phyloP scores from a whole-genome alignment of 2,888 invertebrate species.

The Chouioia cunea region DNA sequence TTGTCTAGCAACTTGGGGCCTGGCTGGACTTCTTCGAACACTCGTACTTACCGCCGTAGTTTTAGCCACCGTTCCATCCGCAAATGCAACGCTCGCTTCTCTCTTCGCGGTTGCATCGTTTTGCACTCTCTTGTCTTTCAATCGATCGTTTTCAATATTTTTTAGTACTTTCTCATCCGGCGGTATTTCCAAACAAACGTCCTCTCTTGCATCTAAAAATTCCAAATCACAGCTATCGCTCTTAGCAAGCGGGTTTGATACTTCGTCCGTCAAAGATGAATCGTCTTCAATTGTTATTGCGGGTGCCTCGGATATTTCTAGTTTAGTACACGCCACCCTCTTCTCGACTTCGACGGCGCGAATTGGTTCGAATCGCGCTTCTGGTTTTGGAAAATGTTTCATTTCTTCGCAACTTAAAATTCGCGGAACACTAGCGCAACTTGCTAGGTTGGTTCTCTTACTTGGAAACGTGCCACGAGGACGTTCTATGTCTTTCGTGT shows the following conservation, averaged over 20 bases:
- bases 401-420: conserved; percentile 10
- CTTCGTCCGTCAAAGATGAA: conserved; percentile 49
- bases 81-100: too few species aligned
- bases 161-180: conserved; percentile 6
- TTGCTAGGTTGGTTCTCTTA: not conserved
- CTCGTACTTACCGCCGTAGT: too few species aligned
- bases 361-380: conserved; percentile 37
- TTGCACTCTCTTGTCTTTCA: not conserved
- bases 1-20: too few species aligned
- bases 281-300: conserved; percentile 58
- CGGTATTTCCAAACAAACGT: conserved; percentile 19
- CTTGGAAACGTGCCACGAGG: not conserved
- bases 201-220: conserved; percentile 14
- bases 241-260: not conserved
- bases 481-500: conserved; percentile 1
- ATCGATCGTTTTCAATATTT: not conserved
- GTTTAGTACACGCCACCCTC: not conserved
- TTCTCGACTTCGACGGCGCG: conserved; percentile 1
- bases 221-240: conserved; percentile 8
- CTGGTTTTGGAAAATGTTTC: conserved; percentile 13
- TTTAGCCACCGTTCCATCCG: too few species aligned
- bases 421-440: conserved; percentile 13
- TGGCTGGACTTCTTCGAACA: too few species aligned
- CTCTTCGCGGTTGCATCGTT: not conserved
- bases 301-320: conserved; percentile 56